Base-by-base conservation (phyloP, 2,888 invertebrate species). In the Bugula neritina region DNA sequence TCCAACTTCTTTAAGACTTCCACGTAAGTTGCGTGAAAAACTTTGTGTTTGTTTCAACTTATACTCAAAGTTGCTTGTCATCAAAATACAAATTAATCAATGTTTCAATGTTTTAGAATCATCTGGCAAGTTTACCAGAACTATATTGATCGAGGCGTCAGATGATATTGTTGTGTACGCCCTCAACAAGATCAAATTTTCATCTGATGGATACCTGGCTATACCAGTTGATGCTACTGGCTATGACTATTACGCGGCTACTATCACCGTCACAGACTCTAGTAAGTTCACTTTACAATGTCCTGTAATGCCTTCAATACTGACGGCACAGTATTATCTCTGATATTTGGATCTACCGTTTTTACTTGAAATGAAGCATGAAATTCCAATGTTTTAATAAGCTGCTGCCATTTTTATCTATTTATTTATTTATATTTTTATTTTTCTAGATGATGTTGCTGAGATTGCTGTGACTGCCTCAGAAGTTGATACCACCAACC, bases 101-200 rank as follows among this genome's bases (percentile, higher is more conserved):
- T 43, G 43, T 43, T 43, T 43, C 17, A 43, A 5, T 25, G 27
- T 63, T 29, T 13, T 63, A 63, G 63, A 25, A n/a, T 5, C 10
- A 2, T 63, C 63, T n/a, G 63, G 63, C 27, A 34, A 31, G 34
- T 63, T 29, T 63, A 31, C 27, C 63, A 27, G 63, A 3, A 31
- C 29, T 3, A 2, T 63, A 3, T 27, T 63, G 29, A 31, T 63
- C 5, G 63, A 63, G 34, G 27, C 63, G 31, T 31, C 63, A 25
- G 29, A 63, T 27, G 63, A 63, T 31, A 34, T 63, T 34, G 63
- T 63, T 17, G 63, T 63, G 13, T 63, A 63, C 31, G 63, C 29
- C n/a, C 10, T 63, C 10, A 63, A 63, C 63, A 63, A 63, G 31
- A 63, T 63, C 5, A 63, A 63, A n/a, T 63, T 63, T n/a, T 63